phyloP scores from a whole-genome alignment of 2,797 vertebrate genomes.

The Lophius americanus region DNA sequence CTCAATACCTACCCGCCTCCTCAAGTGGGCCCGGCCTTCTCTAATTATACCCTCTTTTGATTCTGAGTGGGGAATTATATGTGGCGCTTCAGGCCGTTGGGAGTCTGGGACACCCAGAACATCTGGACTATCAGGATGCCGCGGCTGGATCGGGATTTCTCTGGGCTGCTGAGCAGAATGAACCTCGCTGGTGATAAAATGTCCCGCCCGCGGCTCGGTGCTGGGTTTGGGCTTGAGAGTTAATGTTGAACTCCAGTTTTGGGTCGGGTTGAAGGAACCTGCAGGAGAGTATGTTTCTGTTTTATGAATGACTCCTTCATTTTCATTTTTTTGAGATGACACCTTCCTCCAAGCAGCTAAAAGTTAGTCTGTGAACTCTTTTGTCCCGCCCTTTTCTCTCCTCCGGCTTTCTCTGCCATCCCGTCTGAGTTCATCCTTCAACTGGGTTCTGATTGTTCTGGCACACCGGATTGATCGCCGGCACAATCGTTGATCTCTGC shows the following conservation, averaged over 20 bases:
- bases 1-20: slow-evolving; percentile 4
- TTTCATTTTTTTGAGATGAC: too few relatives aligned
- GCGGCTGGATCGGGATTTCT: slow-evolving; percentile 21
- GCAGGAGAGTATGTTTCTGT: too few relatives aligned
- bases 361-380: background rate
- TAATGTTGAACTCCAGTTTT: too few relatives aligned
- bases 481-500: slow-evolving; percentile 46
- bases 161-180: slow-evolving; percentile 19
- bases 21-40: slow-evolving; percentile 24
- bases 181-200: slow-evolving; percentile 17
- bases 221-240: too few relatives aligned
- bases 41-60: slow-evolving; percentile 44
- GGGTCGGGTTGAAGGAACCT: too few relatives aligned
- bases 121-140: slow-evolving; percentile 52
- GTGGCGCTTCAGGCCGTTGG: slow-evolving; percentile 43
- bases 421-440: slow-evolving; percentile 60
- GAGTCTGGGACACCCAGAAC: slow-evolving; percentile 41
- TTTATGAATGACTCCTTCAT: too few relatives aligned
- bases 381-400: background rate
- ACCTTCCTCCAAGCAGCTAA: background rate
- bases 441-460: slow-evolving; percentile 49
- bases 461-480: slow-evolving; percentile 39
- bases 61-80: slow-evolving; percentile 56
- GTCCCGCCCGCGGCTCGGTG: slow-evolving; percentile 20
- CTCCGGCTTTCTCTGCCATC: slow-evolving; percentile 13